These are phyloP conservation scores for Procavia capensis DNA, from an alignment of 2,113 vertebrate species.

Conservation along the genomic window DNA sequence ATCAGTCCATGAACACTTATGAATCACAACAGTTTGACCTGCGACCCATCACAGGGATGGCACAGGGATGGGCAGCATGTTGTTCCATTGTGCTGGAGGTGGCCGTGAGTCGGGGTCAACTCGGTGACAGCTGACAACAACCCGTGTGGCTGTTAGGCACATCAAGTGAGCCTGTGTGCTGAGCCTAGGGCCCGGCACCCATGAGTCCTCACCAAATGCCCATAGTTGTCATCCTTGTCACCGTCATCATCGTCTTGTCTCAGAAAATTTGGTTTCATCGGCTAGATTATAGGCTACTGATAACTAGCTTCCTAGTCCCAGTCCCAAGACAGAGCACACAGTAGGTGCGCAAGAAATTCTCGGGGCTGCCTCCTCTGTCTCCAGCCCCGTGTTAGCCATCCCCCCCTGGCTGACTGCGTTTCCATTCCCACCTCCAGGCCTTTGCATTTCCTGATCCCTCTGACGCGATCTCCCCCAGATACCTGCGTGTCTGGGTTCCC, in stretches of 20 bases:
- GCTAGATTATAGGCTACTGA: neutral
- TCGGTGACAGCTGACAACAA: neutral
- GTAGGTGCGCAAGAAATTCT: neutral
- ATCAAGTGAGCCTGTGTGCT: neutral
- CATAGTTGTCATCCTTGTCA: fast-evolving
- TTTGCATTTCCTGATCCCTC: neutral
- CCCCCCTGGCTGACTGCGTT: neutral
- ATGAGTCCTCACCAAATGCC: neutral
- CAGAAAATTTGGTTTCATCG: neutral
- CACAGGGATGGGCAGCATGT: neutral
- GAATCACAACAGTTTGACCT: neutral
- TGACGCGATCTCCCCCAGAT: neutral
- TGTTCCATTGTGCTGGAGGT: neutral
- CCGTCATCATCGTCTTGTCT: neutral
- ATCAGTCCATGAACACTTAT: neutral
- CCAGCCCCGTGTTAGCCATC: neutral
- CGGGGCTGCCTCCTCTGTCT: neutral
- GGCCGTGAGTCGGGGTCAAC: neutral
- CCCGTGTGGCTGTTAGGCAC: neutral
- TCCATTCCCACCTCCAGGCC: neutral
- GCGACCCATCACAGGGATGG: neutral
- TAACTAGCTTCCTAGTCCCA: neutral
- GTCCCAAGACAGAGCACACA: neutral
- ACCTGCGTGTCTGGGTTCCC: neutral
- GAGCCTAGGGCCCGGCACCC: neutral